Percentiles rank a stretch among this genome's conserved stretches.
phyloP scores from a whole-genome alignment of 2,797 vertebrate species.

The Centropyge bicolor region DNA sequence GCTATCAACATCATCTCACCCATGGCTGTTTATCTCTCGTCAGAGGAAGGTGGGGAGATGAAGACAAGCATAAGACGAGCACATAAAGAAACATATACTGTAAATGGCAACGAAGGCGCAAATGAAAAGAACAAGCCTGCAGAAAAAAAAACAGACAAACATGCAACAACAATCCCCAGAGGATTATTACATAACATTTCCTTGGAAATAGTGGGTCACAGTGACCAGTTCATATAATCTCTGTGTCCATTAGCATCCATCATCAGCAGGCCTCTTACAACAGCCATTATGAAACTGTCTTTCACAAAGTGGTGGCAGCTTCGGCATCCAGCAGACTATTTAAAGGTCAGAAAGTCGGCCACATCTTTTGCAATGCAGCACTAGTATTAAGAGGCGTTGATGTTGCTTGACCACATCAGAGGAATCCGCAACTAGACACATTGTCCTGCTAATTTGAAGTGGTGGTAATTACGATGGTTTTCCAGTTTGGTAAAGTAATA shows the following conservation, averaged over 20 bases:
- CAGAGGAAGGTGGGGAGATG: background rate
- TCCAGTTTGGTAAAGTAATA: background rate
- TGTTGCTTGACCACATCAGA: constrained; percentile 8
- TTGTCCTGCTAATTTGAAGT: background rate
- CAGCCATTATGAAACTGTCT: constrained; percentile 56
- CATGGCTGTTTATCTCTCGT: constrained; percentile 2
- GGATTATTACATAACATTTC: constrained; percentile 72
- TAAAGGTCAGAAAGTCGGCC: constrained; percentile 59
- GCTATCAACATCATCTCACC: constrained; percentile 35
- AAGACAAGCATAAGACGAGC: constrained; percentile 1
- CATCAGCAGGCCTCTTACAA: constrained; percentile 47
- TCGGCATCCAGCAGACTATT: constrained; percentile 39
- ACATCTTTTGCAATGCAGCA: constrained; percentile 17
- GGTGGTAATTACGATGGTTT: background rate
- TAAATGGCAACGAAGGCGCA: constrained; percentile 26
- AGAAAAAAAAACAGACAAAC: constrained; percentile 8
- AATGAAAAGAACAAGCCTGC: background rate
- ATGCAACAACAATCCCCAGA: constrained; percentile 41
- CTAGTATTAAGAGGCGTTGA: constrained; percentile 38
- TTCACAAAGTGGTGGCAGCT: constrained; percentile 37
- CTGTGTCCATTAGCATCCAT: constrained; percentile 55
- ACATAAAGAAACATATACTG: background rate
- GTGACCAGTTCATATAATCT: constrained; percentile 63
- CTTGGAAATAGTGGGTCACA: constrained; percentile 58
- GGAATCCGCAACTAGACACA: constrained; percentile 4